Percentiles rank a stretch among this genome's conserved stretches.
Conservation (phyloP, 2,888 invertebrate species). For the Camptogramma bilineatum region DNA sequence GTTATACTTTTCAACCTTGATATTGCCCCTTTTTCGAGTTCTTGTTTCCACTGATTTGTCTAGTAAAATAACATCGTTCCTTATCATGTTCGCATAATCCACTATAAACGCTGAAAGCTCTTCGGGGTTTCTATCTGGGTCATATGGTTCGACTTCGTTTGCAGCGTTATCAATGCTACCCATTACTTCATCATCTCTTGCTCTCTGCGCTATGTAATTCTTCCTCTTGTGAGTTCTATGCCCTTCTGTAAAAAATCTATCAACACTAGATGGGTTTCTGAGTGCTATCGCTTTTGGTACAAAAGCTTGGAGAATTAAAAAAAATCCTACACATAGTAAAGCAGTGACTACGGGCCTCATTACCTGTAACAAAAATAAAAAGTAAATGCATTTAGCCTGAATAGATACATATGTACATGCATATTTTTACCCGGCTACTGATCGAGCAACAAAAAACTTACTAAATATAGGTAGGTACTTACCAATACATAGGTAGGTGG, state of each 20-base stretch:
- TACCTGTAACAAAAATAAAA: constrained; percentile 56
- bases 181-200: constrained; percentile 57
- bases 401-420: too few relatives aligned
- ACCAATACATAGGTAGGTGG: too few relatives aligned
- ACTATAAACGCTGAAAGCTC: constrained; percentile 70
- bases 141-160: constrained; percentile 55
- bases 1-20: constrained; percentile 62
- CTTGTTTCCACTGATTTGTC: constrained; percentile 78
- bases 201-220: constrained; percentile 66
- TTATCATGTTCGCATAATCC: constrained; percentile 77
- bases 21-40: constrained; percentile 73
- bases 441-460: too few relatives aligned
- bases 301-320: constrained; percentile 60
- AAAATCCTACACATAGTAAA: constrained; percentile 57
- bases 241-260: constrained; percentile 66
- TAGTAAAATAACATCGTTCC: constrained; percentile 72
- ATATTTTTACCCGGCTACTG: too few relatives aligned
- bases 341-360: constrained; percentile 53
- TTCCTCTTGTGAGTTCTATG: constrained; percentile 66
- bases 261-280: constrained; percentile 54
- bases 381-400: background rate
- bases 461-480: too few relatives aligned
- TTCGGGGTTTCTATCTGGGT: constrained; percentile 58
- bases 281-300: constrained; percentile 61
- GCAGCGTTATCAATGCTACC: constrained; percentile 55